A percentile compares a stretch with the other conserved stretches of the same genome.
phyloP scores from a whole-genome alignment of 2,888 invertebrate genomes.

The Alcis repandata region DNA sequence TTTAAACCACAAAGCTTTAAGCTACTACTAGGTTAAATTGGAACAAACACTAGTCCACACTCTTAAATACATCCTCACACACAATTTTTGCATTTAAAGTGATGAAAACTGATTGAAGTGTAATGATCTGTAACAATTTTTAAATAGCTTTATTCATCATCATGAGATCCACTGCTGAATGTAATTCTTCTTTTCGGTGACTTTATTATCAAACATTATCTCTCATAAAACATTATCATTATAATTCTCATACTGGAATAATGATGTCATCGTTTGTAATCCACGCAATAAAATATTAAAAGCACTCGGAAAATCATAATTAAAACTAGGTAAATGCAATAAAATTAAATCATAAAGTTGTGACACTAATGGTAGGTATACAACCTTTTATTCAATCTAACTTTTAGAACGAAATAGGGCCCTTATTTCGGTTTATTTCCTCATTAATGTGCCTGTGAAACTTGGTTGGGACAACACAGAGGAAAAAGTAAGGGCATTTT shows the following conservation, averaged over 20 bases:
- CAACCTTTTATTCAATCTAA: conserved; percentile 83
- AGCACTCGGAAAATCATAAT: conserved; percentile 36
- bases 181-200: no score
- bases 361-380: conserved; percentile 67
- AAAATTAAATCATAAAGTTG: conserved; percentile 78
- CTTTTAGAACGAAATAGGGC: conserved; percentile 75
- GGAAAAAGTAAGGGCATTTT: conserved; percentile 16
- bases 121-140: no score
- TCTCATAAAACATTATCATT: no score
- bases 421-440: conserved; percentile 81
- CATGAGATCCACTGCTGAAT: no score
- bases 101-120: background rate
- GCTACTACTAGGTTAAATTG: no score
- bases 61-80: no score
- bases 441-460: conserved; percentile 79
- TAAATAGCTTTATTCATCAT: no score
- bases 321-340: conserved; percentile 56
- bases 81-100: no score
- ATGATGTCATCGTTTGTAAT: background rate
- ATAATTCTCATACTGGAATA: background rate
- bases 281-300: conserved; percentile 23
- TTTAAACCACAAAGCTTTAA: no score
- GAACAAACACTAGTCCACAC: no score
- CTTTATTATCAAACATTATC: no score
- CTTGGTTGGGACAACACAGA: conserved; percentile 53